Evolutionary conservation across 2,113 vertebrate genomes (phyloP).

Genomic region (Oceanodroma tethys): DNA sequence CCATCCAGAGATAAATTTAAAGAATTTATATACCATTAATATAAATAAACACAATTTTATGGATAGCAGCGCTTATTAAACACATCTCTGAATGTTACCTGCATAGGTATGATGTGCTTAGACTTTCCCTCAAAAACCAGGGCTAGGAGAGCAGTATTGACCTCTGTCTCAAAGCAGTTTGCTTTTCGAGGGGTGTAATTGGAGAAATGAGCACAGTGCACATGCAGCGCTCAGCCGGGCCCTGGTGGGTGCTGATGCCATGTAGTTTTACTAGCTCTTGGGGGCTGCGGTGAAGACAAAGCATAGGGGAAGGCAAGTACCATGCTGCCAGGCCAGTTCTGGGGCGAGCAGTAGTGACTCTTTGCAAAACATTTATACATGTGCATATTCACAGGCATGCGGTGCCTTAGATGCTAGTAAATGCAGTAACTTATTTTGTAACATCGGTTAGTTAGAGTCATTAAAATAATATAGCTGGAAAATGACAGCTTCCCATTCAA

Average conservation of each 20-base stretch:
- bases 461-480: neutral
- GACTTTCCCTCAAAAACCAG: neutral
- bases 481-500: neutral
- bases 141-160: neutral
- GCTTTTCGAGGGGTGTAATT: rapidly evolving
- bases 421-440: neutral
- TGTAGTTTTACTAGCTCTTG: neutral
- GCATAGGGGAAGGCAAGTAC: neutral
- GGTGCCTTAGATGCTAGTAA: neutral
- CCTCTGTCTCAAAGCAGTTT: neutral
- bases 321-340: neutral
- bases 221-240: rapidly evolving
- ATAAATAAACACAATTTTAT: neutral
- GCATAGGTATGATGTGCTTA: rapidly evolving
- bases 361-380: neutral
- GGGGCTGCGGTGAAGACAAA: neutral
- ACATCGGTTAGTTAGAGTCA: neutral
- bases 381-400: neutral
- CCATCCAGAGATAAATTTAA: neutral
- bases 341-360: neutral
- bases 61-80: neutral
- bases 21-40: neutral
- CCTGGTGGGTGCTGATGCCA: rapidly evolving
- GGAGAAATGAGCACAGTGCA: neutral
- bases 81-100: neutral